Evolutionary conservation across 1,140 invertebrate species (phyloP).

Genomic region (Triops longicaudatus): DNA sequence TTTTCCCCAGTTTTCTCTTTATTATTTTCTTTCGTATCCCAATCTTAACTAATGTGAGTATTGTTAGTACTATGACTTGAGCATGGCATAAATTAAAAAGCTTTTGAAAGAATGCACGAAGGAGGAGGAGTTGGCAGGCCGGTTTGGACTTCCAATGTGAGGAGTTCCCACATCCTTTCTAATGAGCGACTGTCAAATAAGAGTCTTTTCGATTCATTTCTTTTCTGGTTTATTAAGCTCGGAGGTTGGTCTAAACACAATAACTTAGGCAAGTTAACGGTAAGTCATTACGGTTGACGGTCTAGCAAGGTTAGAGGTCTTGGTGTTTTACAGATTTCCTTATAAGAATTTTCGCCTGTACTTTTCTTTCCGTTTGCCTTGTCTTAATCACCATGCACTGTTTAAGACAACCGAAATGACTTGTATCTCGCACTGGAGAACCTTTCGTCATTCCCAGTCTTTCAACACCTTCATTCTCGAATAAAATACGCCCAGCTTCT

Average conservation of each 20-base stretch:
- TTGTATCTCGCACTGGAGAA: no score
- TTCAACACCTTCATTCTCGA: no score
- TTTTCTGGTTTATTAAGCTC: not conserved
- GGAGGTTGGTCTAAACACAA: not conserved
- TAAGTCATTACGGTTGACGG: not conserved
- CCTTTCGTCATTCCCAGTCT: no score
- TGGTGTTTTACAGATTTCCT: not conserved
- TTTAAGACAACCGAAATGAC: not conserved
- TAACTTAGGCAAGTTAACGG: slow-evolving; percentile 7
- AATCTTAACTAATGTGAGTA: not conserved
- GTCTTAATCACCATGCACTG: not conserved
- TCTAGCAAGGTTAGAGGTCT: not conserved
- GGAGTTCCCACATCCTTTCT: not conserved
- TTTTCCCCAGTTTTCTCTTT: not conserved
- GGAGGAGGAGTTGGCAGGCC: not conserved
- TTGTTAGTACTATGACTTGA: not conserved
- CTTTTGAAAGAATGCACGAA: not conserved
- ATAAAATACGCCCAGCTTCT: not conserved
- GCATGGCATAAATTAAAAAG: not conserved
- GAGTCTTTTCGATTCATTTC: not conserved
- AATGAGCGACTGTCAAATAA: not conserved
- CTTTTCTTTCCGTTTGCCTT: not conserved
- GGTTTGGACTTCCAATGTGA: not conserved
- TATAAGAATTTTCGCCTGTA: not conserved
- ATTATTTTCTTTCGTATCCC: no score